Evolutionary conservation across 2,113 vertebrate species (phyloP).

Genomic region (Sula dactylatra): DNA sequence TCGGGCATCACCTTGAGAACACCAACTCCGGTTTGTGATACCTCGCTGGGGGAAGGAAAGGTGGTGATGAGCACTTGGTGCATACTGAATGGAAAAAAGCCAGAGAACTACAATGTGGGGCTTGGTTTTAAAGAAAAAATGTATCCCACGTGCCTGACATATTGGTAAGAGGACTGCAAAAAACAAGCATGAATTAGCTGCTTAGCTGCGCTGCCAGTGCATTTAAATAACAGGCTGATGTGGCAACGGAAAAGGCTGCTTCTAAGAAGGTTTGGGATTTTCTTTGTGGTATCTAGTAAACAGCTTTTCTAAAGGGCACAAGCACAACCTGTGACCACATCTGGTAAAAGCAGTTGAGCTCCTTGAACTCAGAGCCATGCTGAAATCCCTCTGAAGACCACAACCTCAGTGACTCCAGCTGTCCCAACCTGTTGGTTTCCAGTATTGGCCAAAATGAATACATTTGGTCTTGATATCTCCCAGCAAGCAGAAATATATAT

Average conservation of each 20-base stretch:
- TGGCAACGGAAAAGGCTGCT: not conserved
- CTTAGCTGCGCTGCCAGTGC: too few relatives aligned
- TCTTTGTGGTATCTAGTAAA: not conserved
- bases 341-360: not conserved
- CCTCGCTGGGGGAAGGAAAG: not conserved
- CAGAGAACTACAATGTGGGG: accelerated
- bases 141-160: accelerated
- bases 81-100: not conserved
- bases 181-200: not conserved
- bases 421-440: not conserved
- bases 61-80: not conserved
- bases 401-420: not conserved
- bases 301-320: not conserved
- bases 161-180: not conserved
- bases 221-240: too few relatives aligned
- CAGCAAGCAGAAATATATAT: not conserved
- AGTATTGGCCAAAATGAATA: not conserved
- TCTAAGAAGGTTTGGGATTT: not conserved
- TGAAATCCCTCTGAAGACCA: not conserved
- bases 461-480: not conserved
- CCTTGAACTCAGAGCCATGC: not conserved
- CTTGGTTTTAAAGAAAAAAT: not conserved
- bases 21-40: not conserved
- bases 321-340: not conserved
- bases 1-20: not conserved